Evolutionary conservation across 2,113 vertebrate genomes (phyloP), one percentile per base, ranked within the genome.

Genomic region (Dinomys branickii): DNA sequence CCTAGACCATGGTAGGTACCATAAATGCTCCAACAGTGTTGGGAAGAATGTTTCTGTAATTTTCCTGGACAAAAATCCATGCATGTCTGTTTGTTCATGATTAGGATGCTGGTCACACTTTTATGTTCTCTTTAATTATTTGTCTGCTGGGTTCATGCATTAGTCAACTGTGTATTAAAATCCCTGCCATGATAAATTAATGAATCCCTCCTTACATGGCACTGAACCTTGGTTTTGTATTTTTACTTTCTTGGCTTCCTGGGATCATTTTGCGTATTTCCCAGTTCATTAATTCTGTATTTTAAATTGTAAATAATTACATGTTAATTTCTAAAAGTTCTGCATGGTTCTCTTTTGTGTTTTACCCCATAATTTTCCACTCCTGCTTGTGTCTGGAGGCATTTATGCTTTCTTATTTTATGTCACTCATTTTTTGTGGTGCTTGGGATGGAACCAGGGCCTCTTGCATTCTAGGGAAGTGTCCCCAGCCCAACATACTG

Each of bases 261-360:
- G 58, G n/a, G 38, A 22, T 59, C 47, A 38, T 80, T 20, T 28
- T 52, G 63, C 59, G 10, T 14, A 20, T 95, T 73, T 92, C 92
- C 75, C 67, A 73, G 59, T 84, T 87, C 67, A 65, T 83, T 65
- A 87, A 54, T 92, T 92, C 58, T 77, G 19, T 58, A 24, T 90
- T 97, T 88, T 54, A 52, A 41, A 44, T 59, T 88, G 35, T n/a
- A 77, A 94, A 73, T 65, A 19, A 5, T 67, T 59, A 6, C 35
- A 4, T 80, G 93, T 81, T 80, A n/a, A 44, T 58, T 73, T 80
- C 30, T 81, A 54, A 47, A 93, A 73, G 19, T 81, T 83, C 54
- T 75, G 24, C 26, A 0, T 61, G 47, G 13, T 16, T 78, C 26
- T 26, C 3, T 75, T 58, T 24, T 12, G 3, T 12, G 19, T 87